Percentiles rank a stretch among this genome's conserved stretches.
Conservation (phyloP, 30 jellyfish, hydroid and myxozoan species). For the Aurelia coerulea region DNA sequence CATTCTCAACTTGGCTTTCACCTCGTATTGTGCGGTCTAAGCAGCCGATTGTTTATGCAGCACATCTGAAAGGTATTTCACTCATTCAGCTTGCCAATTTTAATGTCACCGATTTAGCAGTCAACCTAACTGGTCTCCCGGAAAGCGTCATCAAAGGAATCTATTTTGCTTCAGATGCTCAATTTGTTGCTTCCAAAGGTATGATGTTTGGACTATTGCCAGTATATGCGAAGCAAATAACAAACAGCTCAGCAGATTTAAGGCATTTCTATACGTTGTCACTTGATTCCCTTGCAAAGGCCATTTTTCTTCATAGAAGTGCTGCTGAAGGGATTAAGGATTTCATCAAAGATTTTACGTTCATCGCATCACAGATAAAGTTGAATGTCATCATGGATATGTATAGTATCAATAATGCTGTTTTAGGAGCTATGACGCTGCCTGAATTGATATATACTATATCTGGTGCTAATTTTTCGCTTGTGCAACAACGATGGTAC, state of each 20-base stretch:
- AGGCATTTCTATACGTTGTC: constrained; percentile 50
- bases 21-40: background rate
- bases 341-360: constrained; percentile 35
- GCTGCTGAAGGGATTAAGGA: constrained; percentile 37
- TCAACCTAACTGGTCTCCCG: constrained; percentile 20
- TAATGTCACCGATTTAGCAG: constrained; percentile 20
- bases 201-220: constrained; percentile 16
- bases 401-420: background rate
- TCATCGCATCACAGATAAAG: background rate
- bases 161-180: constrained; percentile 8
- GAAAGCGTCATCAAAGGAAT: constrained; percentile 4
- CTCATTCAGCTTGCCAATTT: background rate
- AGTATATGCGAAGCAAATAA: constrained; percentile 3
- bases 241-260: background rate
- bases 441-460: background rate
- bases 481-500: background rate
- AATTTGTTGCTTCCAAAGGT: constrained; percentile 7
- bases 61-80: constrained; percentile 29
- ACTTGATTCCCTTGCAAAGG: constrained; percentile 24
- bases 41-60: constrained; percentile 31
- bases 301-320: constrained; percentile 34
- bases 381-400: background rate
- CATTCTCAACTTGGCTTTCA: background rate
- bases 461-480: constrained; percentile 31
- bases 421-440: background rate